phyloP scores from a whole-genome alignment of 2,113 vertebrate genomes.

The Tapirus terrestris region DNA sequence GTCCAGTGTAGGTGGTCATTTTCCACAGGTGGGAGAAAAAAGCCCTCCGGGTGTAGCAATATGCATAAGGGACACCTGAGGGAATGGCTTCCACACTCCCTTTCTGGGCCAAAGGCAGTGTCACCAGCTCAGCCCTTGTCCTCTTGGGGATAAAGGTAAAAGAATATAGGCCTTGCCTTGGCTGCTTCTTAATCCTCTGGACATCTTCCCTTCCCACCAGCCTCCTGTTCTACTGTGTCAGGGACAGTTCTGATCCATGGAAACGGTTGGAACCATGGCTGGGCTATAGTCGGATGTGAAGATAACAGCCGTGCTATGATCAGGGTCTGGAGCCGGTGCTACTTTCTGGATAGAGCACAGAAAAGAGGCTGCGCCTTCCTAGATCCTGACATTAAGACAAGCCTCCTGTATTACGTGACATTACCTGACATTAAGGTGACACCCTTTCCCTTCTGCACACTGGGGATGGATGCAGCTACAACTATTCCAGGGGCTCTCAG shows the following conservation, averaged over 20 bases:
- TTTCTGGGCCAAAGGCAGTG: neutral
- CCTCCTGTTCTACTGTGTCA: neutral
- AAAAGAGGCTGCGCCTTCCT: neutral
- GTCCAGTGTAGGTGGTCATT: neutral
- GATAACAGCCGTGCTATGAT: neutral
- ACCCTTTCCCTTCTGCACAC: neutral
- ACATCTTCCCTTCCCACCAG: neutral
- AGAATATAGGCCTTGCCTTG: neutral
- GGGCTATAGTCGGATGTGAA: neutral
- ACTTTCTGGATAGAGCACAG: neutral
- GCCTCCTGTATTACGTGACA: neutral
- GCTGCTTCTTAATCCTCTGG: neutral
- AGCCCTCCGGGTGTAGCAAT: neutral
- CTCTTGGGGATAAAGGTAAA: neutral
- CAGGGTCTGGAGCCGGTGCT: neutral
- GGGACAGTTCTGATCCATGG: neutral
- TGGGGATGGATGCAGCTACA: neutral
- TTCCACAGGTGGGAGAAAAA: neutral
- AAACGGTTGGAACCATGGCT: neutral
- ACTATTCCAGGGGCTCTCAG: neutral
- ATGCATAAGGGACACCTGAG: neutral
- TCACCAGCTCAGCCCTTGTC: neutral
- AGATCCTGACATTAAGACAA: neutral
- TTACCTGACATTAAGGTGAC: neutral
- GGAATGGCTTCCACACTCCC: neutral